phyloP scores from a whole-genome alignment of 1,140 invertebrate genomes.

The Saxidomus purpurata region DNA sequence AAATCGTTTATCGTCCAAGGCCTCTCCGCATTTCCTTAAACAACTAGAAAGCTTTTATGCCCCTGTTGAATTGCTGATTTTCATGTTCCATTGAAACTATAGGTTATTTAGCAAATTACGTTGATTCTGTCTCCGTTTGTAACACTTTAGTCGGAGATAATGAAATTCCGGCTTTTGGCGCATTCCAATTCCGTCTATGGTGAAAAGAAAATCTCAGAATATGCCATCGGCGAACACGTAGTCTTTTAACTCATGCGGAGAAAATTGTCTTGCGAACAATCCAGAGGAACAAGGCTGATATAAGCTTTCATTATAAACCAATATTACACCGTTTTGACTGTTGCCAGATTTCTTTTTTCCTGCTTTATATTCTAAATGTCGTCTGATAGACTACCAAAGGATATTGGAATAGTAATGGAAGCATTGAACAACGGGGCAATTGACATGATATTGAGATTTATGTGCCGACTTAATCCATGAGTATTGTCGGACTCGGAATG shows the following conservation, averaged over 20 bases:
- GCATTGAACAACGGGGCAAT: background rate
- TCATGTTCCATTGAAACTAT: background rate
- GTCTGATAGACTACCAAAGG: background rate
- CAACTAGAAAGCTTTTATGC: constrained; percentile 12
- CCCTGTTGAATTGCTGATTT: background rate
- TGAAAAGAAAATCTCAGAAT: background rate
- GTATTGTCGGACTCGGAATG: background rate
- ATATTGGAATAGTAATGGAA: background rate
- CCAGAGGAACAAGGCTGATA: background rate
- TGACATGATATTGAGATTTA: background rate
- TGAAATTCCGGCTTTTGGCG: constrained; percentile 3
- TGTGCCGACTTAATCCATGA: background rate
- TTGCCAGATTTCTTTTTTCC: background rate
- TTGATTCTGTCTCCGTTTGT: constrained; percentile 13
- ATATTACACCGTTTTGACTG: background rate
- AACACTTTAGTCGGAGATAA: constrained; percentile 8
- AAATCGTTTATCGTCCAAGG: background rate
- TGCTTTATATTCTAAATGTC: background rate
- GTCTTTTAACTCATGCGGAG: constrained; percentile 13
- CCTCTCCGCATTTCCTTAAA: background rate
- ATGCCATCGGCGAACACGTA: background rate
- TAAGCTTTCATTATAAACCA: background rate
- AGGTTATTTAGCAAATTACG: constrained; percentile 14
- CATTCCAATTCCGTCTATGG: background rate
- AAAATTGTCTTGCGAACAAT: constrained; percentile 32